Evolutionary conservation across 2,797 vertebrate genomes (phyloP).

Genomic region (Sorex maritimensis): DNA sequence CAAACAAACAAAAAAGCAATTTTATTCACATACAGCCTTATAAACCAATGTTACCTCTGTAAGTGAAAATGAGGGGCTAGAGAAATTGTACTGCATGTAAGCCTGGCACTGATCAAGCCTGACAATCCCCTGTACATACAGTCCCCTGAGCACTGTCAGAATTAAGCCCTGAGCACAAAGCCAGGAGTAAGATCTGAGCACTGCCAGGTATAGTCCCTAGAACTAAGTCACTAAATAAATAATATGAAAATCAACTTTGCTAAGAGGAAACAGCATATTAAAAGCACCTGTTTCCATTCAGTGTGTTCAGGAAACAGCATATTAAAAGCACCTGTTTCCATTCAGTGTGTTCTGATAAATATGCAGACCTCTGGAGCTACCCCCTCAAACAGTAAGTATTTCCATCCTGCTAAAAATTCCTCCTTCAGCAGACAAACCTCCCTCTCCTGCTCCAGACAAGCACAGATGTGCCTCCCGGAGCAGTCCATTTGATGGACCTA

Average conservation of each 20-base stretch:
- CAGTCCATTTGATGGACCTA: neutral
- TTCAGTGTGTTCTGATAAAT: neutral
- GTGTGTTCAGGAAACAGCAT: neutral
- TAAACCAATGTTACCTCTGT: too few species aligned
- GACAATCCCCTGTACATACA: too few species aligned
- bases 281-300: conserved; percentile 2
- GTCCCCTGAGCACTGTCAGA: too few species aligned
- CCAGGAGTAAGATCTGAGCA: too few species aligned
- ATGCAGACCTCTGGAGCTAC: neutral
- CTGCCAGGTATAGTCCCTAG: too few species aligned
- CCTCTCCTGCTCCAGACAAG: neutral
- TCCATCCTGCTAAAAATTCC: neutral
- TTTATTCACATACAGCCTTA: too few species aligned
- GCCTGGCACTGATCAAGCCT: too few species aligned
- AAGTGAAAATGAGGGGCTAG: too few species aligned
- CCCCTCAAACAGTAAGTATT: neutral
- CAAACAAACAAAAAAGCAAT: too few species aligned
- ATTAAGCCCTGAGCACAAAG: too few species aligned
- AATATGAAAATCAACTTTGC: neutral
- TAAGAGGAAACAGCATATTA: neutral
- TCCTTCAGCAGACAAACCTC: neutral
- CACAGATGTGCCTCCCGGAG: neutral
- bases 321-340: neutral
- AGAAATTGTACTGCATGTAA: too few species aligned
- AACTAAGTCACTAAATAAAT: too few species aligned